phyloP scores from a whole-genome alignment of 92 coral and sea anemone genomes.

The Pocillopora grandis region DNA sequence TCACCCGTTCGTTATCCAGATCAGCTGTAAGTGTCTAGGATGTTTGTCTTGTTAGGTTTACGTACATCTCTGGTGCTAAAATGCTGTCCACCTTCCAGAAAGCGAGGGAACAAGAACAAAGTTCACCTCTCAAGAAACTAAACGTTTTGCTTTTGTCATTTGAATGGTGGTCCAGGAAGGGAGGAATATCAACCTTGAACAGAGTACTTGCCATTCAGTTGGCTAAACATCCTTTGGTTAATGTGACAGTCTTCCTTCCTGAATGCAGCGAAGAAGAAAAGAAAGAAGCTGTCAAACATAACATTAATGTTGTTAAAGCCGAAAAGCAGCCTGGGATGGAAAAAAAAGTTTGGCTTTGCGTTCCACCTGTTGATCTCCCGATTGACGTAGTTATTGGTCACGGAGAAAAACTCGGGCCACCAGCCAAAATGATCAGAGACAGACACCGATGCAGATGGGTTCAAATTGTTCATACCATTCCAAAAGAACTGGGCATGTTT shows the following conservation, averaged over 20 bases:
- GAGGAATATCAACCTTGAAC: no score
- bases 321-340: background rate
- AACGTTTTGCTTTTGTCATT: no score
- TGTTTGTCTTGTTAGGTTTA: no score
- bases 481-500: background rate
- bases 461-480: background rate
- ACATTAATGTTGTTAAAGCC: slow-evolving; percentile 2
- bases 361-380: background rate
- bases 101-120: no score
- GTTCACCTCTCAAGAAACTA: no score
- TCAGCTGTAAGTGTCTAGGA: no score
- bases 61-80: no score
- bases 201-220: no score
- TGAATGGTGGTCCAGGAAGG: no score
- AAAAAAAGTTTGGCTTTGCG: background rate
- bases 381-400: background rate
- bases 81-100: no score
- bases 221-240: no score
- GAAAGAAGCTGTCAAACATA: background rate
- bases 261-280: background rate
- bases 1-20: no score
- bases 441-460: background rate
- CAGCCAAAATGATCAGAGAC: background rate
- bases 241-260: background rate
- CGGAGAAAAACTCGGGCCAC: background rate